Evolutionary conservation across 64 coral and sea anemone genomes (phyloP).

Genomic region (Actinia tenebrosa): DNA sequence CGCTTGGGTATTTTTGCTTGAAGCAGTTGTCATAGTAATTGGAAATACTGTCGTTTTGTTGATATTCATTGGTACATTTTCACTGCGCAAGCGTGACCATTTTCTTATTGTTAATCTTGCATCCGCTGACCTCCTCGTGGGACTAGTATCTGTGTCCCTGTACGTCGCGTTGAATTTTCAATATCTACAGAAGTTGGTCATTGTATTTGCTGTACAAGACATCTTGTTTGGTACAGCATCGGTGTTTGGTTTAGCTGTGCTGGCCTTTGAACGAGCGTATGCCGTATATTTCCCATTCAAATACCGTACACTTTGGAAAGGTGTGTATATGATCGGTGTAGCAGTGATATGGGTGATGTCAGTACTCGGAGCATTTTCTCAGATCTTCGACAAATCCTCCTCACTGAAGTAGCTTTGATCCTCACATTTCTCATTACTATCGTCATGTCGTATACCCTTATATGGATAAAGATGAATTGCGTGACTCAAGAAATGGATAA

Average conservation of each 20-base stretch:
- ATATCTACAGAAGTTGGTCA: neutral
- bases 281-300: conserved; percentile 13
- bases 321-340: neutral
- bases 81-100: conserved; percentile 2
- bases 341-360: neutral
- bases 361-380: neutral
- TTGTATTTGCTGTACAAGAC: neutral
- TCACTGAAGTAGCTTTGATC: neutral
- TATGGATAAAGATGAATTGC: conserved; percentile 10
- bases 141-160: neutral
- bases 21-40: conserved; percentile 23
- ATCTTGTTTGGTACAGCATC: neutral
- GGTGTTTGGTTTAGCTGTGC: neutral
- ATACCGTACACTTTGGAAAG: neutral
- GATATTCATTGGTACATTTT: neutral
- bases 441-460: neutral
- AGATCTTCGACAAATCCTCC: neutral
- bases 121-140: conserved; percentile 15
- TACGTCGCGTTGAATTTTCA: neutral
- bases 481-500: neutral
- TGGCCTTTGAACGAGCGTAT: conserved; percentile 16
- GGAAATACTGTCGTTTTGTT: conserved; percentile 5
- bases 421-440: neutral
- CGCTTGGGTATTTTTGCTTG: neutral
- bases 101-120: conserved; percentile 24